Percentiles rank a stretch among this genome's conserved stretches.
Evolutionary conservation across 2,113 vertebrate genomes (phyloP).

Genomic region (Podiceps cristatus): DNA sequence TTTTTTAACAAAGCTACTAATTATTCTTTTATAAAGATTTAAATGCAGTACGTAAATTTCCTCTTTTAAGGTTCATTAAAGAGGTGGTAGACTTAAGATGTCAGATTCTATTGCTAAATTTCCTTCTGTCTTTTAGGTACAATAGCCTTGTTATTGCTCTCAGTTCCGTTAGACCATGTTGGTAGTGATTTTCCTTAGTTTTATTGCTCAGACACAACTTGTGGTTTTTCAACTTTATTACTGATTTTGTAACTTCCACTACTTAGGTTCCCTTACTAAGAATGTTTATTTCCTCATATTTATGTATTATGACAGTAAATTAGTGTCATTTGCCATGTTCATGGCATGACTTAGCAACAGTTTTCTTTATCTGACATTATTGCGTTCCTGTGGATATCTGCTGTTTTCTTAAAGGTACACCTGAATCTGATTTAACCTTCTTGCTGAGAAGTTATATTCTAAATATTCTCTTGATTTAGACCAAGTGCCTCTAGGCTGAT

Average conservation of each 20-base stretch:
- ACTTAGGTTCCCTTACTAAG: neutral
- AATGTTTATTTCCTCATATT: neutral
- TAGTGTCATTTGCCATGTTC: neutral
- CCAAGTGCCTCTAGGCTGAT: neutral
- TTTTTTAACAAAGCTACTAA: neutral
- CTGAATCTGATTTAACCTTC: neutral
- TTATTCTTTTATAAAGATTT: neutral
- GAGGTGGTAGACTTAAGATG: neutral
- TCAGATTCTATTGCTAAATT: neutral
- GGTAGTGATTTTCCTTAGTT: neutral
- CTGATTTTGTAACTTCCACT: neutral
- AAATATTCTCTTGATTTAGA: neutral
- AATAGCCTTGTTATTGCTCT: neutral
- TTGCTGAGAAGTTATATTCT: neutral
- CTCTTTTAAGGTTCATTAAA: neutral
- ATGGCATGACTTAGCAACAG: neutral
- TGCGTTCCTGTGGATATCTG: neutral
- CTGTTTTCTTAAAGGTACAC: neutral
- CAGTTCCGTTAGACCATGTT: neutral
- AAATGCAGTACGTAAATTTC: neutral
- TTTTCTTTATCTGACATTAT: neutral
- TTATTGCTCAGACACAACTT: neutral
- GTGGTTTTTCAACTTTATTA: neutral
- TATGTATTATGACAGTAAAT: neutral
- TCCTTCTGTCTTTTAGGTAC: neutral